Conservation (phyloP, 35 echinoderm and acorn worm species). For the Lytechinus variegatus region DNA sequence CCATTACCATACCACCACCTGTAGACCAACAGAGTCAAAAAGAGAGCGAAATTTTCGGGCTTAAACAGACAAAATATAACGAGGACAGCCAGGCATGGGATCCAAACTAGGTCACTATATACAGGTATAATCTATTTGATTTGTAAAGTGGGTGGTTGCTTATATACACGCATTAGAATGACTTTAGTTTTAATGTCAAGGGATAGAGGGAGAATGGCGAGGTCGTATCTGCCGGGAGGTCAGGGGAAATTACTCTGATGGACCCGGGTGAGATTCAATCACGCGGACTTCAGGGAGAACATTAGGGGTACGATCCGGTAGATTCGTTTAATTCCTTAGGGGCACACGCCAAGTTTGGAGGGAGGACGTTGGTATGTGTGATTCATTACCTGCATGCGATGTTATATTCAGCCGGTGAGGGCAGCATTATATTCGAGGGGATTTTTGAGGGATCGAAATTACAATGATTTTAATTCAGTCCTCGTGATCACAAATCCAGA, state of each 20-base stretch:
- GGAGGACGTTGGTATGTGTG: background rate
- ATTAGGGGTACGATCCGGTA: background rate
- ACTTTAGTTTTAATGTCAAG: background rate
- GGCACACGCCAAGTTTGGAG: background rate
- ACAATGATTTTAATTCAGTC: too few species aligned
- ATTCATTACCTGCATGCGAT: background rate
- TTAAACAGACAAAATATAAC: background rate
- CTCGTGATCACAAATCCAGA: too few species aligned
- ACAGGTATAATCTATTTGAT: slow-evolving; percentile 39
- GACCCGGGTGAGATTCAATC: background rate
- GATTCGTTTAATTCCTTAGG: too few species aligned
- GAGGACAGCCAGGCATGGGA: background rate
- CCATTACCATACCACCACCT: background rate
- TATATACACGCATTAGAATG: slow-evolving; percentile 31
- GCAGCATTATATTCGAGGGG: too few species aligned
- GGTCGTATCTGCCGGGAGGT: background rate
- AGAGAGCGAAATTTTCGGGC: background rate
- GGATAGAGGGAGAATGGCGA: background rate
- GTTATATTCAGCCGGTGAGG: too few species aligned
- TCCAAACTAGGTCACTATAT: slow-evolving; percentile 19
- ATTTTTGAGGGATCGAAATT: too few species aligned
- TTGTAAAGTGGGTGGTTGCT: background rate
- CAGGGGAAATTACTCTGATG: background rate
- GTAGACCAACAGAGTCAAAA: background rate
- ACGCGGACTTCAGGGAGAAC: background rate